Evolutionary conservation across 2,113 vertebrate genomes (phyloP).

Genomic region (Plecturocebus donacophilus): DNA sequence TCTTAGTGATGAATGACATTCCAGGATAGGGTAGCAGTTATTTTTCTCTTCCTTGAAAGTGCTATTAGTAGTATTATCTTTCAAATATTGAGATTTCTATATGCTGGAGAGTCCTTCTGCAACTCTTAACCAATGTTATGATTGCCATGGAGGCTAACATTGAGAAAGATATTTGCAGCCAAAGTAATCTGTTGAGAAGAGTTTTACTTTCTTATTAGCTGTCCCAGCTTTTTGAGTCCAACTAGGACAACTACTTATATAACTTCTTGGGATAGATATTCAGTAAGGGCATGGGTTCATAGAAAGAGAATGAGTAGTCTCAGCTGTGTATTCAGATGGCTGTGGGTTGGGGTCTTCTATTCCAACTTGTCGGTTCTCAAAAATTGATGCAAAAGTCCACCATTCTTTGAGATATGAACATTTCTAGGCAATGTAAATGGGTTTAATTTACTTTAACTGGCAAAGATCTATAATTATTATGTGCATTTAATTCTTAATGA

Average conservation of each 20-base stretch:
- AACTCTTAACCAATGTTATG: slow-evolving; percentile 5
- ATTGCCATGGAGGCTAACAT: background rate
- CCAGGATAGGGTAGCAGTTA: slow-evolving; percentile 41
- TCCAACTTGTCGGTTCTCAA: background rate
- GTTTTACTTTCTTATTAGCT: slow-evolving; percentile 16
- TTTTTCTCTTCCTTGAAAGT: slow-evolving; percentile 67
- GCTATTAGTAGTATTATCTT: slow-evolving; percentile 56
- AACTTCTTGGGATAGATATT: slow-evolving; percentile 7
- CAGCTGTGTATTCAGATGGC: background rate
- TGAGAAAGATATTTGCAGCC: background rate
- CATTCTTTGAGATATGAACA: background rate
- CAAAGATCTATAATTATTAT: background rate
- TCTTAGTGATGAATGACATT: slow-evolving; percentile 58
- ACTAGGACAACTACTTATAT: background rate
- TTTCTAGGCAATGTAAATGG: background rate
- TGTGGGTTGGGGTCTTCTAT: background rate
- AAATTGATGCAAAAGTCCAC: background rate
- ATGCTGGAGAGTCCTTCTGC: slow-evolving; percentile 4
- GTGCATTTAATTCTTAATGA: slow-evolving; percentile 33
- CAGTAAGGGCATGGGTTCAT: background rate
- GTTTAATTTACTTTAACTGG: slow-evolving; percentile 37
- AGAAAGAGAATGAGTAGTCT: background rate
- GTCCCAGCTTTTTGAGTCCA: slow-evolving; percentile 32
- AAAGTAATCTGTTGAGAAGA: background rate
- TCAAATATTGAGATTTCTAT: slow-evolving; percentile 60